Base-by-base conservation (phyloP, 1,140 invertebrate species). In the Drosophila subpulchrella region DNA sequence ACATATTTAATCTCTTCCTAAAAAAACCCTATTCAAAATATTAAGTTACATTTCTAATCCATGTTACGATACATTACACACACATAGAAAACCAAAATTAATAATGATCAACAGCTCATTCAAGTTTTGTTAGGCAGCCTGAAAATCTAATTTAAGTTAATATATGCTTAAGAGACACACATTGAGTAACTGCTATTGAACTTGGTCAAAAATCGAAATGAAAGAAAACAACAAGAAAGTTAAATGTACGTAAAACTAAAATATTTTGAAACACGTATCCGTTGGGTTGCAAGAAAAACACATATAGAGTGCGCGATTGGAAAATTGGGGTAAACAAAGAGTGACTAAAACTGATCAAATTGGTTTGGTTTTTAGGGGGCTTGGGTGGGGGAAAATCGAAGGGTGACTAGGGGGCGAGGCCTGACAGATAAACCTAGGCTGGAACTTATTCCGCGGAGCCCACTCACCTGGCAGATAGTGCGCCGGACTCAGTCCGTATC, bases 401-500 rank as follows among this genome's bases (percentile, higher is more conserved):
- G 38, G 24, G 36, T 44, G 38, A 20, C 66, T 30, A 39, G 20
- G n/a, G 17, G 17, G 4, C 42, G 17, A 10, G 5, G 12, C 27
- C 61, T 75, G 66, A 17, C 30, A 20, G 20, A 30, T 15, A 12
- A 58, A 34, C 34, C 34, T 59, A 65, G 17, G 27, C 27, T 55
- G 24, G 10, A 2, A 8, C 7, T 34, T 48, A 15, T 39, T 27
- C 34, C 17, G 32, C 10, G 27, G 8, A 10, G 17, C 0, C 11
- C 47, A 90, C 91, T 93, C 92, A 76, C 94, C 94, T 92, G 94
- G 94, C 80, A 95, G 77, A 75, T 96, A 92, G 68, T 96, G 95
- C 61, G 96, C 95, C 76, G 96, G 95, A 84, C 96, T 96, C 58
- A 96, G 92, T 30, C 95, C 95, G 60, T 95, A 95, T 32, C 95